Evolutionary conservation across 53 echinoderm and acorn worm species (phyloP).

Genomic region (Mesocentrotus franciscanus): DNA sequence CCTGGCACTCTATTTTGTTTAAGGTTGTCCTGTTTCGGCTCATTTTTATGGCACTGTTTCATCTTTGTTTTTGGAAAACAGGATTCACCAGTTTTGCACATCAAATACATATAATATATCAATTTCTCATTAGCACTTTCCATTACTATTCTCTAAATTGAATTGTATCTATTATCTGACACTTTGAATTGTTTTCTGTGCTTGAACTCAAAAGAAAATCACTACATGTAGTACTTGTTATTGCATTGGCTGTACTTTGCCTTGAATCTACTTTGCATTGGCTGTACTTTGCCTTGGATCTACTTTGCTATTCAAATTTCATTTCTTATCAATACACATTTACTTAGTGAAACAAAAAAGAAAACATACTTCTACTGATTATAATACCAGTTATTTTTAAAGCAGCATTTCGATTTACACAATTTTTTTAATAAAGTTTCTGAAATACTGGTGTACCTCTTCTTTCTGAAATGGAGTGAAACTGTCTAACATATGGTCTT

Average conservation of each 20-base stretch:
- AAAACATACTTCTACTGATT: neutral
- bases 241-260: neutral
- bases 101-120: neutral
- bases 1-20: neutral
- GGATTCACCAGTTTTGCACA: slow-evolving; percentile 1
- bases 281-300: neutral
- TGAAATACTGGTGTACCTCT: neutral
- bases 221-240: neutral
- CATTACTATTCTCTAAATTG: neutral
- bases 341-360: neutral
- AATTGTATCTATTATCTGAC: neutral
- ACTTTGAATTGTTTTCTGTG: neutral
- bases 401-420: neutral
- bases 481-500: neutral
- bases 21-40: neutral
- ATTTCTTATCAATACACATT: neutral
- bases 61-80: neutral
- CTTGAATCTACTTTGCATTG: neutral
- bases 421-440: neutral
- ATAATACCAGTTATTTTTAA: neutral
- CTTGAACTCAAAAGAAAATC: neutral
- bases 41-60: neutral
- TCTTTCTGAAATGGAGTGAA: neutral
- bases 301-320: neutral
- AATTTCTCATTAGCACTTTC: neutral